Percentiles rank a stretch among this genome's conserved stretches.
Evolutionary conservation across 2,797 vertebrate genomes (phyloP).

Genomic region (Rhodeus uyekii): DNA sequence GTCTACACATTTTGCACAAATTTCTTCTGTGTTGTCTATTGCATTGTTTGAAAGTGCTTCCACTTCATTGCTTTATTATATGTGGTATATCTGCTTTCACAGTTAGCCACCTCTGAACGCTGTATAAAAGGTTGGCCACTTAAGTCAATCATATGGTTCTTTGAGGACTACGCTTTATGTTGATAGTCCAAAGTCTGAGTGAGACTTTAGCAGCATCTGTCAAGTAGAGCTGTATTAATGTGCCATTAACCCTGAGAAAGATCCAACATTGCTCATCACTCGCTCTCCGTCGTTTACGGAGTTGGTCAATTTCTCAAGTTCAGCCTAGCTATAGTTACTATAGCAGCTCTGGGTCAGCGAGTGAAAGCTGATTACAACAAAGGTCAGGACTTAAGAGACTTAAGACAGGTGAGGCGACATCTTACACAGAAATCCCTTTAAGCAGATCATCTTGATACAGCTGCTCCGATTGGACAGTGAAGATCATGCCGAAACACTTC

Average conservation of each 20-base stretch:
- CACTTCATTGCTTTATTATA: constrained; percentile 31
- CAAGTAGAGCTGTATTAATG: constrained; percentile 21
- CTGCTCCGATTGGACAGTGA: constrained; percentile 15
- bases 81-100: neutral
- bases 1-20: neutral
- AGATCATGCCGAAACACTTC: constrained; percentile 6
- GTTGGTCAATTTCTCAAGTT: neutral
- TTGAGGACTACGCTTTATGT: neutral
- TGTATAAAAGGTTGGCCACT: neutral
- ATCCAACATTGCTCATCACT: neutral
- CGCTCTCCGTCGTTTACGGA: neutral
- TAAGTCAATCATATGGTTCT: neutral
- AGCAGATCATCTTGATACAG: constrained; percentile 59
- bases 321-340: constrained; percentile 19
- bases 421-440: constrained; percentile 56
- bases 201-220: constrained; percentile 12
- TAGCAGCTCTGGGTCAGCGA: constrained; percentile 23
- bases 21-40: neutral
- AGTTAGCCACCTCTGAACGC: neutral
- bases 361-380: constrained; percentile 60
- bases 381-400: constrained; percentile 60
- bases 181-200: neutral
- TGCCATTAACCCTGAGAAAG: constrained; percentile 12
- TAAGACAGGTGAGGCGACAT: constrained; percentile 57
- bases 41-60: constrained; percentile 8